phyloP scores from a whole-genome alignment of 2,797 vertebrate genomes.

The Acanthis flammea region DNA sequence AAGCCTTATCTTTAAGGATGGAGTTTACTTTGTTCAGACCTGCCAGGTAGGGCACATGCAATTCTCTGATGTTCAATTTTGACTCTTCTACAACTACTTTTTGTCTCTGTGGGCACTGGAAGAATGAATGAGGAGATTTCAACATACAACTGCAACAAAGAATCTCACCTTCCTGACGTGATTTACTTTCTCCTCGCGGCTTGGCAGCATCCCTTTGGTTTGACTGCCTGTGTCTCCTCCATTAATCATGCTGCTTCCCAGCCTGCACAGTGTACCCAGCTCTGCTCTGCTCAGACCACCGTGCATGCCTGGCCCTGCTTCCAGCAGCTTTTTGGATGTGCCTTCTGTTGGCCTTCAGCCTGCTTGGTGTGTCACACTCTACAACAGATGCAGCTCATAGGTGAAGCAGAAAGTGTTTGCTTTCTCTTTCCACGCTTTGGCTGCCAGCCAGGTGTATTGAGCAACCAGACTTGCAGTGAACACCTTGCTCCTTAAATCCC shows the following conservation, averaged over 20 bases:
- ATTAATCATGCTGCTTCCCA: not conserved
- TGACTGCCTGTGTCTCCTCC: not conserved
- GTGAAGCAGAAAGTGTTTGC: not conserved
- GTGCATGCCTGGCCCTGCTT: rapidly evolving
- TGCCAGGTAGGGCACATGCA: not conserved
- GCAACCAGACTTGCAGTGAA: not conserved
- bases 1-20: not conserved
- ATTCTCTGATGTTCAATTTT: not conserved
- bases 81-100: not conserved
- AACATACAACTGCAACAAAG: not conserved
- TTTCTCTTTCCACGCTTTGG: not conserved
- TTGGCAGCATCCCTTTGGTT: not conserved
- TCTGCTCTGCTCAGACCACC: not conserved
- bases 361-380: not conserved
- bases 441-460: not conserved
- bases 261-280: not conserved
- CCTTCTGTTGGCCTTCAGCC: not conserved
- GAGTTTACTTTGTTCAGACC: not conserved
- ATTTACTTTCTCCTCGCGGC: not conserved
- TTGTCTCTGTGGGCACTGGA: not conserved
- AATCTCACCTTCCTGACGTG: not conserved
- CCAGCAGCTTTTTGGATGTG: not conserved
- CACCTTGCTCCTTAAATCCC: not conserved
- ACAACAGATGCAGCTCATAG: rapidly evolving
- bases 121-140: not conserved